Percentiles rank a stretch among this genome's conserved stretches.
Conservation (phyloP, 2,113 vertebrate genomes). For the Charina bottae region DNA sequence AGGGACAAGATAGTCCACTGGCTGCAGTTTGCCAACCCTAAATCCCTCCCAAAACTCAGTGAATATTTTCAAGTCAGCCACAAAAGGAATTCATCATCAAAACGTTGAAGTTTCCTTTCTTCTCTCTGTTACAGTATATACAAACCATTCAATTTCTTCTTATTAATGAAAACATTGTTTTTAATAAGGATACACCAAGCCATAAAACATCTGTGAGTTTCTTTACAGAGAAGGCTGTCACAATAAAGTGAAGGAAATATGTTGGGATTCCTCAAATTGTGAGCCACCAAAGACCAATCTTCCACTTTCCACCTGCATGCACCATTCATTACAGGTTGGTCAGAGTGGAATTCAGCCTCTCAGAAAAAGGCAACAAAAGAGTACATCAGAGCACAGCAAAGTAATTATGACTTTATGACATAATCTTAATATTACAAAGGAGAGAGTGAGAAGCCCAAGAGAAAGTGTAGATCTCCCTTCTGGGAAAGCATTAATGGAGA, state of each 20-base stretch:
- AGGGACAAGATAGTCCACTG: background rate
- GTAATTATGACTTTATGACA: conserved; percentile 83
- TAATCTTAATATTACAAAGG: conserved; percentile 80
- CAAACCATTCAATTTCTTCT: conserved; percentile 26
- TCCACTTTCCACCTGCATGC: conserved; percentile 65
- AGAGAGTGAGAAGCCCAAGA: conserved; percentile 74
- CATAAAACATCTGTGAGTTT: conserved; percentile 64
- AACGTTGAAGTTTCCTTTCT: conserved; percentile 27
- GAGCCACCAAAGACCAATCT: conserved; percentile 68
- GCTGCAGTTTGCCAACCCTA: background rate
- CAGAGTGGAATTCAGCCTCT: conserved; percentile 69
- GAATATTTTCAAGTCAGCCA: background rate
- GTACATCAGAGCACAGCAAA: conserved; percentile 73
- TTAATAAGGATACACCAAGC: conserved; percentile 37
- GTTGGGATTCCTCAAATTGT: conserved; percentile 59
- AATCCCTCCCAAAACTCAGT: background rate
- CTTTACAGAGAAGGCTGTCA: conserved; percentile 49
- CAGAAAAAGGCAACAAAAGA: conserved; percentile 66
- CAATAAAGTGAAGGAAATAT: conserved; percentile 61
- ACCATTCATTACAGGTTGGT: conserved; percentile 56
- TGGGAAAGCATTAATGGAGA: conserved; percentile 82
- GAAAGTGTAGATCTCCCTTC: conserved; percentile 78
- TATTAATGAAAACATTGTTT: conserved; percentile 53
- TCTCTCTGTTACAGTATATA: conserved; percentile 15
- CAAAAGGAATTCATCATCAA: background rate